These are phyloP conservation scores for Corella eumyota DNA, from an alignment of 23 tunicate genomes.

Conservation along the genomic window DNA sequence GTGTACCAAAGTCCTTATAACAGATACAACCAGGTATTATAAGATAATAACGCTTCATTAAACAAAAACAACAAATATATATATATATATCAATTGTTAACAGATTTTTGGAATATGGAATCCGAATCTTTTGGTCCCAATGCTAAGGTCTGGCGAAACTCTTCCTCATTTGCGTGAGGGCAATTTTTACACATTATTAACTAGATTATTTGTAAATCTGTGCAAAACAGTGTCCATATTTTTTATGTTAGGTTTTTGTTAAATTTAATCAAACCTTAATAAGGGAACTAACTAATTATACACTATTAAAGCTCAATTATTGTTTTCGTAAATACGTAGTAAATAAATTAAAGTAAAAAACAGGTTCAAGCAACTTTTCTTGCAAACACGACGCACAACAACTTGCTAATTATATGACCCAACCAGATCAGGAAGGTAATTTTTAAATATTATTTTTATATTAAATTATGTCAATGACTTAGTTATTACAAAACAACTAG, in stretches of 20 bases:
- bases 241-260: no score
- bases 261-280: no score
- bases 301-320: no score
- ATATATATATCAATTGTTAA: background rate
- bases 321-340: no score
- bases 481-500: no score
- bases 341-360: no score
- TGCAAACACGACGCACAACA: conserved; percentile 49
- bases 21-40: conserved; percentile 37
- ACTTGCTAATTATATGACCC: conserved; percentile 30
- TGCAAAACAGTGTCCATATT: background rate
- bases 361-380: conserved; percentile 43
- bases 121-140: conserved; percentile 45
- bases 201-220: background rate
- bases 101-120: conserved; percentile 88
- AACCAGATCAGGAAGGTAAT: conserved; percentile 38
- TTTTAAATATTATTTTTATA: no score
- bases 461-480: no score
- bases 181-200: background rate
- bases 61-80: background rate
- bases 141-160: conserved; percentile 26
- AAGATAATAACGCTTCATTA: background rate
- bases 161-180: conserved; percentile 57
- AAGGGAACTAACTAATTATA: no score
- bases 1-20: conserved; percentile 80